Base-by-base conservation (phyloP, 2,113 vertebrate species). In the Apodemus speciosus region DNA sequence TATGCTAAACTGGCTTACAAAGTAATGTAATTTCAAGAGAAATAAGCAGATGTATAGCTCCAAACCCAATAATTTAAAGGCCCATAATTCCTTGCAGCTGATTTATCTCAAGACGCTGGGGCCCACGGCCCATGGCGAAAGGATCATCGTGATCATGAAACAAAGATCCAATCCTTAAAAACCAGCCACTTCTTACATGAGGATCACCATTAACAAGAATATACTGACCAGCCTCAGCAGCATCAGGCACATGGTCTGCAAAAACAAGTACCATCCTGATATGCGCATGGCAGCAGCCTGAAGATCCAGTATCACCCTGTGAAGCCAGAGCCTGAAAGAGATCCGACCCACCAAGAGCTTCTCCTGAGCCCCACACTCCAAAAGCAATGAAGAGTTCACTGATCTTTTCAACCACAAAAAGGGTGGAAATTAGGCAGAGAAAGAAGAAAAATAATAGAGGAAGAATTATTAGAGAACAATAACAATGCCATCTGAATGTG, bases 1-100 rank as follows among this genome's bases (percentile, higher is more conserved):
- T 62, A 2, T 25, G 20, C 43, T 18, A 87, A 77, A 18, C 9
- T 35, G 58, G 38, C 15, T 85, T 83, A 72, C 38, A 62, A 88
- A 94, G 32, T 89, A 51, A 84, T 73, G 73, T 51, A n/a, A n/a
- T n/a, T 40, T 27, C n/a, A 60, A 81, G 79, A 81, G 53, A n/a
- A 60, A 40, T 27, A 60, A 40, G 53, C 53, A 40, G 3, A 16
- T 23, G 8, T 40, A 30, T 14, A 81, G 79, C 23, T 40, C 79
- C 23, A 0, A 27, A 38, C 10, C n/a, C 79, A 40, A 16, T 81
- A 60, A 40, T 27, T 56, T 58, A 0, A 81, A 38, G 21, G 53
- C 1, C 77, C 21, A 25, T 13, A 5, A 81, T 25, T 60, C n/a
- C 6, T 2, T 58, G 11, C 3, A 20, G 23, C 56, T 60, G 53